Evolutionary conservation across 2,888 invertebrate species (phyloP), one percentile per base, ranked within the genome.

Genomic region (Eumerus sabulonum): DNA sequence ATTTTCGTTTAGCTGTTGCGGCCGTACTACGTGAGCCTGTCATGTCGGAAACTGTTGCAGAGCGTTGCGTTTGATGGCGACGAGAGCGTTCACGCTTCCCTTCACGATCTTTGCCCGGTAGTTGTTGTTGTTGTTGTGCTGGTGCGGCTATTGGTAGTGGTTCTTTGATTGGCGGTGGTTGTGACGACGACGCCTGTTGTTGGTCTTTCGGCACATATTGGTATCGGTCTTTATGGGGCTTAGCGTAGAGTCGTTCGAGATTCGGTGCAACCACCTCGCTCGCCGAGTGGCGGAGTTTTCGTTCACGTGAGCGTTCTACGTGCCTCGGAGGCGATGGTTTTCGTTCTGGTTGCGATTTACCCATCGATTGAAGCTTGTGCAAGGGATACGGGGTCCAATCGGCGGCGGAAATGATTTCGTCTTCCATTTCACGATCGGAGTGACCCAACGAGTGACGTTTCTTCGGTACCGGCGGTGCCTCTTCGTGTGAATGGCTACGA

Each of bases 21-120:
- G 84, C 84, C 40, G 85, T 84, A 11, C 85, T 86, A 47, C 85
- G 85, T 4, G 85, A 84, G 7, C 66, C 82, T 62, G 86, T 85
- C 87, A 89, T 89, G 74, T 89, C 89, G 12, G 89, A 86, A 9
- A 89, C 88, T 14, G 89, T 89, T 51, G 89, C 89, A 3, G 89
- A 89, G 48, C 89, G 86, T 66, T 89, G 89, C 27, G 89, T 89
- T 82, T 89, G 89, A 83, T 89, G 88, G 71, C 88, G 88, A 9
- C 89, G 84, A 16, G 89, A 88, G 7, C 89, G 86, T 70, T 88
- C 89, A 9, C 86, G 85, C 72, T 87, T 87, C 48, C 85, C 83
- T 74, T 86, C 86, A 14, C 83, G 81, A 0, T 64, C 72, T 13
- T 63, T 82, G 14, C 50, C 42, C 42, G 82, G 81, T 38, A 54